Conservation (phyloP, 2,113 vertebrate genomes). For the Xiphophorus maculatus region DNA sequence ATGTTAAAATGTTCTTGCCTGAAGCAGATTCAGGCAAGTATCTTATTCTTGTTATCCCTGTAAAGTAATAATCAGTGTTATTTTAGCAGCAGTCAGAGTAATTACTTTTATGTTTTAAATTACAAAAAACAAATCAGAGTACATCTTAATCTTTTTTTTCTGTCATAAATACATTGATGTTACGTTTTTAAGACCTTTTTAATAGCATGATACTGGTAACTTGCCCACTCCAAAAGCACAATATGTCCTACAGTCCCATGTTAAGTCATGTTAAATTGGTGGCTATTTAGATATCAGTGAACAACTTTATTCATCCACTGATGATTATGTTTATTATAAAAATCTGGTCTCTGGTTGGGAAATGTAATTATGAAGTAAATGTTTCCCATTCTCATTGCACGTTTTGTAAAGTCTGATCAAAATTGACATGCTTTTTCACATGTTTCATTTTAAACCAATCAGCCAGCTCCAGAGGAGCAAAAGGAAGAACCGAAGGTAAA, state of each 20-base stretch:
- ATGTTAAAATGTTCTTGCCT: no score
- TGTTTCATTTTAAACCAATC: conserved; percentile 24
- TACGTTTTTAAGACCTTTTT: not conserved
- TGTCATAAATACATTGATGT: not conserved
- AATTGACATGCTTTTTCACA: conserved; percentile 4
- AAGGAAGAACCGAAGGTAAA: conserved; percentile 59
- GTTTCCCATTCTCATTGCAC: not conserved
- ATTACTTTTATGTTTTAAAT: no score
- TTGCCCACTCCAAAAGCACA: not conserved
- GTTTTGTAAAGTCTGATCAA: not conserved
- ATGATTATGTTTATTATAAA: not conserved
- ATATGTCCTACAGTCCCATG: no score
- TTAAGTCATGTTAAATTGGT: no score
- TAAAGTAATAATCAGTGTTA: no score
- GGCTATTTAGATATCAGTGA: not conserved
- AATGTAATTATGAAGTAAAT: not conserved
- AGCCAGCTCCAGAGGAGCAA: conserved; percentile 76
- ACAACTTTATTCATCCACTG: not conserved
- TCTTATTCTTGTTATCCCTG: no score
- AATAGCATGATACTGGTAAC: not conserved
- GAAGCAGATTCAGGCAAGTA: no score
- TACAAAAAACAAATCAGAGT: no score
- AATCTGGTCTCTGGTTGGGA: not conserved
- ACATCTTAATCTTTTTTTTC: no score
- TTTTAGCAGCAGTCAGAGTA: no score